Evolutionary conservation across 2,797 vertebrate genomes (phyloP), one percentile per base, ranked within the genome.

Genomic region (Gephyroberyx darwinii): DNA sequence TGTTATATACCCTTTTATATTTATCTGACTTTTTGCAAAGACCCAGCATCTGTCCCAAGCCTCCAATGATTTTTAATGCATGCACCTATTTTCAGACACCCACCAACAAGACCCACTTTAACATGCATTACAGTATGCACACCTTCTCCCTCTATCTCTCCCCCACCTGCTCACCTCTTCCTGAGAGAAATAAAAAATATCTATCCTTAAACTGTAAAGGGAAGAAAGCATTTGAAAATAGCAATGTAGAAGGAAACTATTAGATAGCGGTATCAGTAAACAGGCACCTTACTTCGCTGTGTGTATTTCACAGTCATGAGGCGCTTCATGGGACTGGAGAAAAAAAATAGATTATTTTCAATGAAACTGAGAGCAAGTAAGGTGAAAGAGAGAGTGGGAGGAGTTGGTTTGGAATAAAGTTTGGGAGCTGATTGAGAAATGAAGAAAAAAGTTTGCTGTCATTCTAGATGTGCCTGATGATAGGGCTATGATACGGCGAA

Each of bases 391-490:
- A 30, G 8, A 2, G 16, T 0, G 53, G 55, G 37, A 72, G 50
- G 45, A 58, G 8, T 66, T 50, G 64, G n/a, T 41, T 58, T 53
- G 51, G 20, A 13, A 53, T 30, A 30, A 53, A 58, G 37, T 58
- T 20, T 13, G 26, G 19, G 30, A 53, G 33, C 41, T 7, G 53
- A 19, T 45, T 35, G 33, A 26, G 48, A 55, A 16, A 47, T 9
- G 20, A 12, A 35, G 8, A 48, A 53, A 1, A 64, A 41, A 57
- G 61, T 53, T 62, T 10, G 30, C 62, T 86, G 71, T 83, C 60
- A 62, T 54, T 48, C 75, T 75, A 69, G 71, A 75, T 71, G 33
- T 53, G 55, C 73, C 56, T 69, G 64, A 73, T 6, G 20, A 83
- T 16, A 13, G n/a, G 47, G 45, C 39, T 72, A 4, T 77, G 71